Evolutionary conservation across 35 echinoderm and acorn worm species (phyloP).

Genomic region (Patiria miniata): DNA sequence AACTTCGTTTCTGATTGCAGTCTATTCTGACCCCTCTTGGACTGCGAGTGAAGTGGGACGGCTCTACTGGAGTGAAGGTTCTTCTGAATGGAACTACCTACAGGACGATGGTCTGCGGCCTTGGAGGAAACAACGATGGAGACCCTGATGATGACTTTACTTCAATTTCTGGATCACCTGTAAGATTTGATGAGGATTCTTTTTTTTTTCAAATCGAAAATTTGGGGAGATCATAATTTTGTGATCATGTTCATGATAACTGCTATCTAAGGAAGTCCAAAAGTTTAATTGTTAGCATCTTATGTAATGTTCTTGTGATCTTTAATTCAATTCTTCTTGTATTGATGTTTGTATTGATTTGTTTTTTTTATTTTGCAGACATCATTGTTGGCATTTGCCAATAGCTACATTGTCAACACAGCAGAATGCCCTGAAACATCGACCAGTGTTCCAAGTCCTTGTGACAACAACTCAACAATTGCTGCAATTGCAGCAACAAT

Average conservation of each 20-base stretch:
- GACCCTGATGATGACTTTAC: conserved; percentile 61
- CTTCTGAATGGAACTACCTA: conserved; percentile 34
- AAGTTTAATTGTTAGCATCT: not conserved
- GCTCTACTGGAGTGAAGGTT: conserved; percentile 25
- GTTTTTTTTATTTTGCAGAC: conserved; percentile 32
- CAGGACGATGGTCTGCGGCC: conserved; percentile 39
- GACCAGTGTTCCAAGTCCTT: conserved; percentile 19
- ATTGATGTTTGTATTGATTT: too few relatives aligned
- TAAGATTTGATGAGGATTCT: conserved; percentile 10
- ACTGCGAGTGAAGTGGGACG: conserved; percentile 35
- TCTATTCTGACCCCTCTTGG: conserved; percentile 36
- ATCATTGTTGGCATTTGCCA: conserved; percentile 63
- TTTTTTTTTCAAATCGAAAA: not conserved
- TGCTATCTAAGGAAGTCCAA: not conserved
- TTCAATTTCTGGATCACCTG: conserved; percentile 46
- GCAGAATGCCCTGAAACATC: conserved; percentile 50
- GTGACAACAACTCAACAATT: conserved; percentile 24
- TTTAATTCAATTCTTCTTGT: too few relatives aligned
- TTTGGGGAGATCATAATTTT: not conserved
- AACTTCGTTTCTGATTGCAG: not conserved
- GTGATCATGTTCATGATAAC: not conserved
- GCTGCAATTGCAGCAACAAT: not conserved
- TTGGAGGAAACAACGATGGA: conserved; percentile 56
- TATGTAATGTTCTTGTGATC: too few relatives aligned
- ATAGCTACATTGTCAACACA: conserved; percentile 67